phyloP scores from a whole-genome alignment of 2,113 vertebrate species.

The Coracopsis vasa region DNA sequence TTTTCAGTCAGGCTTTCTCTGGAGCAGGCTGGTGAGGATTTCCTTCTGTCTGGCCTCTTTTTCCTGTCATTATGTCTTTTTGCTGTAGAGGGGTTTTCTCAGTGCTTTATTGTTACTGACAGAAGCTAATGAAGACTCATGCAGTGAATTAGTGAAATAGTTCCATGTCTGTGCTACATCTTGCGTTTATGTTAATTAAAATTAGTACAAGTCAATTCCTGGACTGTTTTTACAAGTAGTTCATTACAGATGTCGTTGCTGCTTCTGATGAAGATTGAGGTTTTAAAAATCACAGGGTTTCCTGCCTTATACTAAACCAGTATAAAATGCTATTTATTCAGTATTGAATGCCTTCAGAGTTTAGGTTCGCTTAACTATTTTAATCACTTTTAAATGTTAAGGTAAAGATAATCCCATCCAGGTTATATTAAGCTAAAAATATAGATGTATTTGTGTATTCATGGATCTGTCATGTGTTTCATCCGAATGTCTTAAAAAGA shows the following conservation, averaged over 20 bases:
- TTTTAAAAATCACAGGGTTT: not conserved
- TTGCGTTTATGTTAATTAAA: constrained; percentile 13
- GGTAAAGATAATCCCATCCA: not conserved
- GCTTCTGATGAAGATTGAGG: not conserved
- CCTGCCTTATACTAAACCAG: not conserved
- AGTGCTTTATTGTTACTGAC: not conserved
- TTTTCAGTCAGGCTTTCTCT: not conserved
- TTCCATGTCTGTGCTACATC: not conserved
- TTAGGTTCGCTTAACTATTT: not conserved
- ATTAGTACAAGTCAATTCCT: not conserved
- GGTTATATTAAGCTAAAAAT: not conserved
- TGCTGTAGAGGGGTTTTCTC: not conserved
- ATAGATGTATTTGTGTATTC: not conserved
- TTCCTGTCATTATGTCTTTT: not conserved
- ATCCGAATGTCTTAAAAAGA: not conserved
- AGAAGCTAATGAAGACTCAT: not conserved
- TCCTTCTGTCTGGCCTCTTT: not conserved
- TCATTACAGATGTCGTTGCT: not conserved
- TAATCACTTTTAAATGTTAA: not conserved
- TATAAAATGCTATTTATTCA: not conserved
- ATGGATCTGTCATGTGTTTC: not conserved
- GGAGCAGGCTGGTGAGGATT: not conserved
- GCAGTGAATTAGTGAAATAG: not conserved
- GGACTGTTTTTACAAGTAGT: not conserved
- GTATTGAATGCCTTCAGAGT: constrained; percentile 1